Evolutionary conservation across 2,113 vertebrate species (phyloP).

Genomic region (Elephantulus edwardii): DNA sequence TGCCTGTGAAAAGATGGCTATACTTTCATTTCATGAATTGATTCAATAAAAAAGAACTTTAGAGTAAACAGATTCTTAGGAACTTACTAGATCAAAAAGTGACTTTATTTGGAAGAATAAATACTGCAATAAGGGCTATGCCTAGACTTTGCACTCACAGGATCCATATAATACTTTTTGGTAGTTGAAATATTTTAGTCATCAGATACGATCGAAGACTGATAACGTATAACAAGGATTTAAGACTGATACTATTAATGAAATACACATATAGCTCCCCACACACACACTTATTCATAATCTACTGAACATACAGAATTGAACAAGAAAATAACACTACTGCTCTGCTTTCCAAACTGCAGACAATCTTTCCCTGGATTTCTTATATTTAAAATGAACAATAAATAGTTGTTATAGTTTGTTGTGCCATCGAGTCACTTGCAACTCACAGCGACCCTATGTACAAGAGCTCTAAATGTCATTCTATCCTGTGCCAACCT

Average conservation of each 20-base stretch:
- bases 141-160: not conserved
- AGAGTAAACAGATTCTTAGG: constrained; percentile 3
- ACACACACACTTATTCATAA: constrained; percentile 9
- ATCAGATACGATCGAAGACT: not conserved
- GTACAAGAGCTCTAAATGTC: no score
- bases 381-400: constrained; percentile 29
- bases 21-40: constrained; percentile 21
- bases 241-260: not conserved
- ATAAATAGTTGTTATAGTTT: not conserved
- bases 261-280: not conserved
- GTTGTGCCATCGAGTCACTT: no score
- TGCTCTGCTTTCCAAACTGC: constrained; percentile 19
- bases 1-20: not conserved
- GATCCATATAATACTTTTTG: not conserved
- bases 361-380: not conserved
- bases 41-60: constrained; percentile 50
- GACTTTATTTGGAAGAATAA: constrained; percentile 39
- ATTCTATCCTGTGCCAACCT: no score
- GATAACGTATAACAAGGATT: not conserved
- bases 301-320: not conserved
- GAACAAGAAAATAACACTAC: not conserved
- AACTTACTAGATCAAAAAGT: constrained; percentile 2
- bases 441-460: no score
- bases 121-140: constrained; percentile 43
- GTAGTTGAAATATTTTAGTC: not conserved